These are phyloP conservation scores for Amphiprion ocellaris DNA, from an alignment of 2,113 vertebrate species.

Conservation along the genomic window DNA sequence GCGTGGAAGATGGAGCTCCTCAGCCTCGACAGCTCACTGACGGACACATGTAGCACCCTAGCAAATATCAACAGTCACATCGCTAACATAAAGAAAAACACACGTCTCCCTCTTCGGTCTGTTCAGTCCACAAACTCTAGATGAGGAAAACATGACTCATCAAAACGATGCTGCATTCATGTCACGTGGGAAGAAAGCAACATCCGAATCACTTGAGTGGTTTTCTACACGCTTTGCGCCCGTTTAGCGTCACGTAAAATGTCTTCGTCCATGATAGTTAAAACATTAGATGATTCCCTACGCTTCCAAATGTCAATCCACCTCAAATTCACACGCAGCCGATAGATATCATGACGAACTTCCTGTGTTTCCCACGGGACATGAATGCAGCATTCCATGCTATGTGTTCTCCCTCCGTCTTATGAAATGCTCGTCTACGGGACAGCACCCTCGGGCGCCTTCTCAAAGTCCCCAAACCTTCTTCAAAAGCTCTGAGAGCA, in stretches of 20 bases:
- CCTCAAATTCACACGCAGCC: neutral
- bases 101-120: too few species aligned
- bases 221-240: neutral
- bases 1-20: neutral
- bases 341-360: neutral
- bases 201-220: neutral
- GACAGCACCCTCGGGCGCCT: slow-evolving; percentile 10
- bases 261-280: neutral
- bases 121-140: neutral
- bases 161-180: slow-evolving; percentile 49
- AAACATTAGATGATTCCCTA: slow-evolving; percentile 1
- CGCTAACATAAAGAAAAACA: too few species aligned
- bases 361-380: slow-evolving; percentile 39
- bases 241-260: too few species aligned
- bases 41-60: slow-evolving; percentile 14
- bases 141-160: slow-evolving; percentile 3
- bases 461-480: slow-evolving; percentile 37
- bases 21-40: neutral
- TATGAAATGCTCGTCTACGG: slow-evolving; percentile 38
- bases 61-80: slow-evolving; percentile 5
- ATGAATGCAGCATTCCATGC: slow-evolving; percentile 55
- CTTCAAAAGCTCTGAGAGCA: slow-evolving; percentile 19
- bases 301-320: neutral
- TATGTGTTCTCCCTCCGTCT: slow-evolving; percentile 24
- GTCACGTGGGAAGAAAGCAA: slow-evolving; percentile 30